A percentile compares a stretch with the other conserved stretches of the same genome.
Evolutionary conservation across 2,113 vertebrate genomes (phyloP).

Genomic region (Raja brachyura): DNA sequence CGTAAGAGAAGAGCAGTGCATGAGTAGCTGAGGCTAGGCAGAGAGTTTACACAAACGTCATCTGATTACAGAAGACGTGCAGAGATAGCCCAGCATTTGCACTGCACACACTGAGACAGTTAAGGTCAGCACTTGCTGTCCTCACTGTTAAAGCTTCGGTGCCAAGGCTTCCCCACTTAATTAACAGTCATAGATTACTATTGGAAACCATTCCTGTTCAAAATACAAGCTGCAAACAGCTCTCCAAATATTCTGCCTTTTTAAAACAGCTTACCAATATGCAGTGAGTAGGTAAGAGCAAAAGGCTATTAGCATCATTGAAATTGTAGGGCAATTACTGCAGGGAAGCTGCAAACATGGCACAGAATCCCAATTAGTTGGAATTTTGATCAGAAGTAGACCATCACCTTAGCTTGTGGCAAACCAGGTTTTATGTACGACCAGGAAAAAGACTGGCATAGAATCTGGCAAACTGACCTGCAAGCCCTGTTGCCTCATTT

Average conservation of each 20-base stretch:
- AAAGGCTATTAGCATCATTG: background rate
- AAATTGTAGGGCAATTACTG: background rate
- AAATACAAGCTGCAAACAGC: background rate
- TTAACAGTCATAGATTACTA: background rate
- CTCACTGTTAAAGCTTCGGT: background rate
- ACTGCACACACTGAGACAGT: background rate
- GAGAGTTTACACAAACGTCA: background rate
- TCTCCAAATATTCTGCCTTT: background rate
- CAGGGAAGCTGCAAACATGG: background rate
- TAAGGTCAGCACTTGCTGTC: background rate
- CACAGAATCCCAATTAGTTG: background rate
- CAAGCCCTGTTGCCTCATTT: background rate
- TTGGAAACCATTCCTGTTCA: background rate
- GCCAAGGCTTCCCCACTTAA: background rate
- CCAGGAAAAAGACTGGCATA: background rate
- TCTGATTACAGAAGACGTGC: constrained; percentile 1
- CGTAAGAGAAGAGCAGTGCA: background rate
- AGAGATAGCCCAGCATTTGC: constrained; percentile 6
- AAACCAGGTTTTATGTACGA: background rate
- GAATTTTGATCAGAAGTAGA: background rate
- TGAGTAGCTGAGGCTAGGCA: background rate
- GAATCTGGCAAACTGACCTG: background rate
- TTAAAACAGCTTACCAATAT: background rate
- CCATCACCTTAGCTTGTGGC: background rate
- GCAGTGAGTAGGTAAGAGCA: background rate